Evolutionary conservation across 2,113 vertebrate species (phyloP), one percentile per base, ranked within the genome.

Genomic region (Siphamia tubifer): DNA sequence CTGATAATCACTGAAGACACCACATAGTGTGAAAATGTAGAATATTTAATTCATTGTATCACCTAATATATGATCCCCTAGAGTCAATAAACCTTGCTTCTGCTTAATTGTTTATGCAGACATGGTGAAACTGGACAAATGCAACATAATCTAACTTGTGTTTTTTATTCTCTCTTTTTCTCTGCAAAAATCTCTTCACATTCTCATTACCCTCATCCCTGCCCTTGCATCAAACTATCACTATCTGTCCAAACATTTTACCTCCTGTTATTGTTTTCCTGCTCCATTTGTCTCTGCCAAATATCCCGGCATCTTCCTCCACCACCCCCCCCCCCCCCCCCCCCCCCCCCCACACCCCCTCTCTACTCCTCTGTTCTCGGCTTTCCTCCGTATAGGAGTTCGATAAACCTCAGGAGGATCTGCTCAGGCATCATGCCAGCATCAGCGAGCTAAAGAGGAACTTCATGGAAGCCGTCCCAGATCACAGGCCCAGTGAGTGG

Each of bases 391-490:
- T 21, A 1, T 72, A 99, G 98, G 96, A 98, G 67, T 93, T 95
- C 53, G 94, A 96, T 69, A 94, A 96, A 81, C 92, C 95, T 64
- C 95, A 96, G 54, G 97, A 98, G 73, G 94, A 97, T 43, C 92
- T 98, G 15, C 92, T 97, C 84, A 93, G 89, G 58, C 98, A 98
- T 68, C 96, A 99, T 1, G 97, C 96, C 88, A 99, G 94, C 67
- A 94, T 99, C 88, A 98, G 94, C n/a, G 94, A 97, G 76, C 68
- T 99, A 84, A 99, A 99, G 89, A 95, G 96, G 82, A 94, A 93
- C 87, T 99, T 99, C 66, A 98, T 99, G 97, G 96, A 97, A 57
- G 91, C 96, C 0, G 84, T 95, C 31, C 95, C 96, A 0, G 95
- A 97, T 54, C 85, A 89, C 5, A 92, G 91, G 40, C 96, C 94